Evolutionary conservation across 2,888 invertebrate genomes (phyloP).

Genomic region (Allacma fusca): DNA sequence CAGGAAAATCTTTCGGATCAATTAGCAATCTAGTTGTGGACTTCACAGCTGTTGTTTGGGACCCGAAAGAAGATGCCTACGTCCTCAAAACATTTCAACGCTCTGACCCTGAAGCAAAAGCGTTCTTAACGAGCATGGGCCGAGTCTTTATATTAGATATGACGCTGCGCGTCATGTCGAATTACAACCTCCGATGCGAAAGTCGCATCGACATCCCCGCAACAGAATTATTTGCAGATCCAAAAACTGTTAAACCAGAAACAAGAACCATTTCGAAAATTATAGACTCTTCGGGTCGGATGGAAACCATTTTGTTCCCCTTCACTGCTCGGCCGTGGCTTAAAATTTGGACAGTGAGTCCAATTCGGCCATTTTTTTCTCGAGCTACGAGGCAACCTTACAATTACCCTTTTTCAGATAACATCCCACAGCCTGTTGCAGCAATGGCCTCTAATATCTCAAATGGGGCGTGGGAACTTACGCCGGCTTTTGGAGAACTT

Average conservation of each 20-base stretch:
- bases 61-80: conserved; percentile 26
- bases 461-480: not conserved
- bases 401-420: conserved; percentile 35
- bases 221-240: conserved; percentile 18
- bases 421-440: not conserved
- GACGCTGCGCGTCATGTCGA: conserved; percentile 15
- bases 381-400: conserved; percentile 37
- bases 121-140: conserved; percentile 42
- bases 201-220: conserved; percentile 18
- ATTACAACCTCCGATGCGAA: conserved; percentile 6
- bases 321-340: conserved; percentile 49
- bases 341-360: conserved; percentile 42
- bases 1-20: not conserved
- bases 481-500: not conserved
- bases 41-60: conserved; percentile 49
- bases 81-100: conserved; percentile 47
- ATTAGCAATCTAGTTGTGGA: conserved; percentile 39
- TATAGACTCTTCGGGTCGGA: conserved; percentile 6
- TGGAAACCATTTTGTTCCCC: conserved; percentile 38
- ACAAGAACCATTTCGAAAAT: not conserved
- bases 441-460: not conserved
- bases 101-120: conserved; percentile 44
- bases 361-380: conserved; percentile 34
- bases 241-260: not conserved
- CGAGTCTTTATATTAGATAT: conserved; percentile 20